Evolutionary conservation across 2,888 invertebrate species (phyloP).

Genomic region (Eulithis prunata): DNA sequence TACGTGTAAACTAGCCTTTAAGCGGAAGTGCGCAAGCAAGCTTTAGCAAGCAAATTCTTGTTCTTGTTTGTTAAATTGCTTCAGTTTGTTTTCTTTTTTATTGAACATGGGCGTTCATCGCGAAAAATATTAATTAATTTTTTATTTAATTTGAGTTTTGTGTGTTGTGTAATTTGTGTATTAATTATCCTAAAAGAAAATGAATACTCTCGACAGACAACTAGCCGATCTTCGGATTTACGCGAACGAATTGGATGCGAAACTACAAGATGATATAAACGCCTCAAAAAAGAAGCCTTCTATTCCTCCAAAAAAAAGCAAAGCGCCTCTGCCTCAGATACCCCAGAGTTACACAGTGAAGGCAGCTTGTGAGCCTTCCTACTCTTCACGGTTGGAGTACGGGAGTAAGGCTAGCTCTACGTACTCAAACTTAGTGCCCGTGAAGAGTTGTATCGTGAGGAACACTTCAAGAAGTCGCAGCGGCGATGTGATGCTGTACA

Average conservation of each 20-base stretch:
- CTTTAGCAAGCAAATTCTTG: no score
- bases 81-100: background rate
- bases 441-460: conserved; percentile 80
- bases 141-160: background rate
- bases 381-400: conserved; percentile 88
- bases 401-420: conserved; percentile 78
- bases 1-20: no score
- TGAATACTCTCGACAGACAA: conserved; percentile 79
- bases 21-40: no score
- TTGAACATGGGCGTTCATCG: conserved; percentile 18
- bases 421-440: conserved; percentile 79
- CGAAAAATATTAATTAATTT: background rate
- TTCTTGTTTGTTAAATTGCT: background rate
- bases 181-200: conserved; percentile 39
- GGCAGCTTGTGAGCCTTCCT: conserved; percentile 90
- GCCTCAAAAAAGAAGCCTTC: conserved; percentile 77
- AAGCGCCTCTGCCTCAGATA: conserved; percentile 84
- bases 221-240: conserved; percentile 78
- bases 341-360: conserved; percentile 91
- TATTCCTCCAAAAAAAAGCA: conserved; percentile 79
- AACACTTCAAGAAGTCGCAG: conserved; percentile 71
- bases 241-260: conserved; percentile 78
- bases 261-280: conserved; percentile 79
- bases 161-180: background rate
- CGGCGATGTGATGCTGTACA: conserved; percentile 77